Base-by-base conservation (phyloP, 2,888 invertebrate species). In the Standfussiana lucernea region DNA sequence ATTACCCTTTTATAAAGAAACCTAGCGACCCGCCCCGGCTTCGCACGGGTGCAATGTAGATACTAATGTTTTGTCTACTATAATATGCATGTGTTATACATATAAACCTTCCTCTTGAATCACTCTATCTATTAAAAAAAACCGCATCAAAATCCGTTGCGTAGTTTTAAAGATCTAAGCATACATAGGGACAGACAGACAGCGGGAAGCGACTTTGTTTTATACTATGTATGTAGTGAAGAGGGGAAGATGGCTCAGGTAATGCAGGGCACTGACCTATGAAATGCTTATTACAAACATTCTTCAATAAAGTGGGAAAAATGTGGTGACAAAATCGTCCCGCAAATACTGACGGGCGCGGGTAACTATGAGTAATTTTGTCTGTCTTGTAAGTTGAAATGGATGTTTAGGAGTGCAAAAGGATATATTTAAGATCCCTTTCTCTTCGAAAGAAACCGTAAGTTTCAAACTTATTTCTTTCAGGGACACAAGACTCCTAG, bases 401-500 rank as follows among this genome's bases (percentile, higher is more conserved):
- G 56, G 28, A 56, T 53, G 53, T n/a, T 56, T 56, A 24, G 13
- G 53, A 13, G 53, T 28, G 15, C 6, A 28, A 56, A 56, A 56
- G 15, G 4, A 56, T n/a, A 28, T 28, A 56, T 53, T 53, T 15
- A 7, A 56, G 1, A 13, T 53, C 1, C 0, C 32, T 61, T 61
- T 24, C 24, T 61, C 21, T 35, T 10, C 10, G 21, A 61, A 32
- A 32, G 4, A 21, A 21, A 21, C 32, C 5, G 21, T 21, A 35
- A 24, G 11, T 45, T 65, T 42, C 1, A n/a, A 62, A 40, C 71
- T 56, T 18, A 6, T 35, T 35, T 40, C 65, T 61, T 18, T 62
- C 32, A 97, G 97, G n/a, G 98, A 98, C 90, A 98, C 98, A 0
- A 97, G 98, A 86, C 97, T 98, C 13, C 97, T 99, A 94, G 99